A percentile compares a stretch with the other conserved stretches of the same genome.
phyloP scores from a whole-genome alignment of 2,888 invertebrate genomes.

The Lepas anatifera region DNA sequence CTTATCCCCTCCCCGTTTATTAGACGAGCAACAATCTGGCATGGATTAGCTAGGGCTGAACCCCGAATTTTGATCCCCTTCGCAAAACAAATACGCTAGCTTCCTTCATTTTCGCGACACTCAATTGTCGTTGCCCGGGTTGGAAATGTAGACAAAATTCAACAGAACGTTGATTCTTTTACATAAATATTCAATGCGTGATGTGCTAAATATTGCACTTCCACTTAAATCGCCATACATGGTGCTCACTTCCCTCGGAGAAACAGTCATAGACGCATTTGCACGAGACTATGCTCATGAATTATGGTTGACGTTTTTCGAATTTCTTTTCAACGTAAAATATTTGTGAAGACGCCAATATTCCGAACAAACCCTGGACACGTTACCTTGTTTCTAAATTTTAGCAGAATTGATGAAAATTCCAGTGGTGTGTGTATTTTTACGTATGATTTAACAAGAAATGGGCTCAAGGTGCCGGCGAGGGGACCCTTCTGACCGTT shows the following conservation, averaged over 20 bases:
- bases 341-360: not conserved
- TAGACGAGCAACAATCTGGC: not conserved
- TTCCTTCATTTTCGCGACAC: too few relatives aligned
- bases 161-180: too few relatives aligned
- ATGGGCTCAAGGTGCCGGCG: slow-evolving; percentile 1
- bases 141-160: too few relatives aligned
- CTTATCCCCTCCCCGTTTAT: not conserved
- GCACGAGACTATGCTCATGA: not conserved
- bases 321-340: too few relatives aligned
- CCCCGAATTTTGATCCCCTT: not conserved
- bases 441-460: not conserved
- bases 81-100: not conserved
- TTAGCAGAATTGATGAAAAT: not conserved
- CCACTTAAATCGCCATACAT: not conserved
- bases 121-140: too few relatives aligned
- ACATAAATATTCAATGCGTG: not conserved
- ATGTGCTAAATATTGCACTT: not conserved
- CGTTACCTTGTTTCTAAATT: not conserved
- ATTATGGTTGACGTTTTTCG: slow-evolving; percentile 1
- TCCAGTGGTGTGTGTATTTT: not conserved
- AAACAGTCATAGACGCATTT: not conserved
- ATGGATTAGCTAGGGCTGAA: not conserved
- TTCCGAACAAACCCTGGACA: not conserved
- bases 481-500: slow-evolving; percentile 1
- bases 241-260: not conserved